phyloP scores from a whole-genome alignment of 1,140 invertebrate species.

The Paralvinella palmiformis region DNA sequence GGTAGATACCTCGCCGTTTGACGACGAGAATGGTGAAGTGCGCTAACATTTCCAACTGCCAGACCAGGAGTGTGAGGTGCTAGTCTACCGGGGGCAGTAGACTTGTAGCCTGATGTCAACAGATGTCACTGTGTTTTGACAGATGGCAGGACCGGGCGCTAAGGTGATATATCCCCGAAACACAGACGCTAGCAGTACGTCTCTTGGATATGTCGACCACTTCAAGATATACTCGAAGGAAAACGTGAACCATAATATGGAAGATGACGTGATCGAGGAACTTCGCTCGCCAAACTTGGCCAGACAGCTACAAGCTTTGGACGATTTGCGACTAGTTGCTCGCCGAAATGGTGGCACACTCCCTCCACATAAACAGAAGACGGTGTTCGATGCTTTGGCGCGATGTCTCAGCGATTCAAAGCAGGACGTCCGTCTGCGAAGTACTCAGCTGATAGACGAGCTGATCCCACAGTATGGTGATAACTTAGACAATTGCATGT shows the following conservation, averaged over 20 bases:
- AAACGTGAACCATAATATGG: slow-evolving; percentile 10
- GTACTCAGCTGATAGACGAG: slow-evolving; percentile 44
- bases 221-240: slow-evolving; percentile 3
- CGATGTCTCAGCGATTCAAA: slow-evolving; percentile 37
- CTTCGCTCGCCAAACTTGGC: slow-evolving; percentile 43
- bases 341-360: slow-evolving; percentile 42
- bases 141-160: too few species aligned
- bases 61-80: too few species aligned
- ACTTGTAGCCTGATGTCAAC: too few species aligned
- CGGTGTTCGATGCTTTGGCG: slow-evolving; percentile 42
- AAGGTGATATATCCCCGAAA: too few species aligned
- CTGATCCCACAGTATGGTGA: slow-evolving; percentile 43
- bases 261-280: slow-evolving; percentile 43
- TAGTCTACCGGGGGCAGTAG: too few species aligned
- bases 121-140: too few species aligned
- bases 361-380: slow-evolving; percentile 39
- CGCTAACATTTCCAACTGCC: too few species aligned
- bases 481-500: slow-evolving; percentile 45
- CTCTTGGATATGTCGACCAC: too few species aligned
- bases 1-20: too few species aligned
- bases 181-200: too few species aligned
- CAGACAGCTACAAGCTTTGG: slow-evolving; percentile 40
- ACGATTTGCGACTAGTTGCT: slow-evolving; percentile 40
- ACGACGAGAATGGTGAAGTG: too few species aligned
- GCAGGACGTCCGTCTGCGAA: slow-evolving; percentile 47